These are phyloP conservation scores for Polymixis flavicincta DNA, from an alignment of 2,888 invertebrate genomes.

Conservation along the genomic window DNA sequence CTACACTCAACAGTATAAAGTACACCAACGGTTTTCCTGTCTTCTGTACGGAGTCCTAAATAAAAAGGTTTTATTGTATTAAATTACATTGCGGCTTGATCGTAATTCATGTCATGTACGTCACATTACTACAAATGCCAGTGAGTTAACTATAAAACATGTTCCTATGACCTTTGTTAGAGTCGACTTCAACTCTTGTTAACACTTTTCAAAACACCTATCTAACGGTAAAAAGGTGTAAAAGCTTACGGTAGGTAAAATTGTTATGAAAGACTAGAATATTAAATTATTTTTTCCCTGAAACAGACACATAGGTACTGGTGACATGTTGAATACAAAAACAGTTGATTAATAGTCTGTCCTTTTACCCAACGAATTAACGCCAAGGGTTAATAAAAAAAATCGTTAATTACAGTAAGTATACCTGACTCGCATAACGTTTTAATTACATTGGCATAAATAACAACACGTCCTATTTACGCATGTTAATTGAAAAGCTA, in stretches of 20 bases:
- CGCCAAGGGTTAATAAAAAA: conserved; percentile 6
- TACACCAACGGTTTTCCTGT: not conserved
- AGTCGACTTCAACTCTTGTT: not conserved
- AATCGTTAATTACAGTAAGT: conserved; percentile 8
- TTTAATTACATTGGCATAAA: conserved; percentile 11
- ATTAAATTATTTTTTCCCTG: conserved; percentile 25
- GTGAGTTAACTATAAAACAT: conserved; percentile 28
- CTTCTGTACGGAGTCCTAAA: conserved; percentile 1
- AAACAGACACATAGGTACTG: not conserved
- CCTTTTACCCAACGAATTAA: conserved; percentile 33
- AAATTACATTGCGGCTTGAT: conserved; percentile 21
- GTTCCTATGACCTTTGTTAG: conserved; percentile 46
- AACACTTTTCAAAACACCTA: conserved; percentile 29
- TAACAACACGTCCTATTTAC: not conserved
- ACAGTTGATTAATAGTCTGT: conserved; percentile 1
- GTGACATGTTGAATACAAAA: conserved; percentile 10
- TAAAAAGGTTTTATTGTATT: conserved; percentile 10
- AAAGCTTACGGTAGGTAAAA: not conserved
- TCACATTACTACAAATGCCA: conserved; percentile 53
- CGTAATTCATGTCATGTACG: conserved; percentile 45
- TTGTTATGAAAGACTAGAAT: conserved; percentile 22
- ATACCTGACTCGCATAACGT: conserved; percentile 10
- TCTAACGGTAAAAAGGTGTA: conserved; percentile 22
- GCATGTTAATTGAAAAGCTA: not conserved
- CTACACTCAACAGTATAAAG: too few species aligned